Evolutionary conservation across 2,113 vertebrate species (phyloP).

Genomic region (Phycodurus eques): DNA sequence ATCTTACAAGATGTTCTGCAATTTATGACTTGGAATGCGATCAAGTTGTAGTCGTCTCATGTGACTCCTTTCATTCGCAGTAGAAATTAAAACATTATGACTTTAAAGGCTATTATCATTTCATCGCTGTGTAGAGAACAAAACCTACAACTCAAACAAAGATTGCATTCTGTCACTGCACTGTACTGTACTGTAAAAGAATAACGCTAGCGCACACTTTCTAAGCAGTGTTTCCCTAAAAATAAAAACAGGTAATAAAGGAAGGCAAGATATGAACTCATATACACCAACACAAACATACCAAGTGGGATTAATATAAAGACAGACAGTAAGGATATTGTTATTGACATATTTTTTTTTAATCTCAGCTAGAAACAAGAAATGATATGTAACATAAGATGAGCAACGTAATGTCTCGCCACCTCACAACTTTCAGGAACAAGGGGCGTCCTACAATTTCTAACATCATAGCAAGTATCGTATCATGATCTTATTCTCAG

Average conservation of each 20-base stretch:
- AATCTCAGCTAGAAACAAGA: neutral
- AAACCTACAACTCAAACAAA: neutral
- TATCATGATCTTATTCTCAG: neutral
- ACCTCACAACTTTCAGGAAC: conserved; percentile 1
- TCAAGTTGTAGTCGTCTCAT: conserved; percentile 5
- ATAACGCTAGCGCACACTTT: neutral
- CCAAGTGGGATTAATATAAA: conserved; percentile 56
- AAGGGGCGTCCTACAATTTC: neutral
- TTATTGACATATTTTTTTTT: conserved; percentile 7
- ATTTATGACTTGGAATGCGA: conserved; percentile 36
- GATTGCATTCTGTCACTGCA: conserved; percentile 13
- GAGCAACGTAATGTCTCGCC: conserved; percentile 13
- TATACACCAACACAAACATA: conserved; percentile 39
- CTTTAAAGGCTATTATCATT: no score
- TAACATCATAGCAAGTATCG: neutral
- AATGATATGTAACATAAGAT: conserved; percentile 1
- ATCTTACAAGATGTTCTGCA: conserved; percentile 22
- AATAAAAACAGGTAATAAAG: conserved; percentile 33
- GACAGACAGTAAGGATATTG: conserved; percentile 54
- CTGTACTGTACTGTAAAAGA: neutral
- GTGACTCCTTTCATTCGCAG: conserved; percentile 10
- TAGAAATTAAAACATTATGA: neutral
- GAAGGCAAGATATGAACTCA: neutral
- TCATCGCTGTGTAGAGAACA: no score
- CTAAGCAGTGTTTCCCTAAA: neutral